These are phyloP conservation scores for Gymnoscelis rufifasciata DNA, from an alignment of 2,888 invertebrate genomes.

Conservation along the genomic window DNA sequence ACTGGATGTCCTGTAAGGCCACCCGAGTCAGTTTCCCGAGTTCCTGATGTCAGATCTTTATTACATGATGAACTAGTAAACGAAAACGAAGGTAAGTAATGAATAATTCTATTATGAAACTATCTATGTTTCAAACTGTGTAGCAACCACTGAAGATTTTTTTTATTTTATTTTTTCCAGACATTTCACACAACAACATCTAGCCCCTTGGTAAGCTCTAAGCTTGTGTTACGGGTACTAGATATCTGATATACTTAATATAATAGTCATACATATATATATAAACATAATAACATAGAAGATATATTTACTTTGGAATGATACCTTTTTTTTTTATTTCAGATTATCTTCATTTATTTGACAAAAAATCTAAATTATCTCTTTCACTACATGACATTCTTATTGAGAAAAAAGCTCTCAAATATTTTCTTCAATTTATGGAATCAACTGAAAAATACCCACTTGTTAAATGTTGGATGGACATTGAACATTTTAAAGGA, in stretches of 20 bases:
- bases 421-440: constrained; percentile 92
- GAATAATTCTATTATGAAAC: too few relatives aligned
- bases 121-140: too few relatives aligned
- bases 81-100: constrained; percentile 50
- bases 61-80: constrained; percentile 47
- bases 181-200: too few relatives aligned
- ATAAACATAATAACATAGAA: not conserved
- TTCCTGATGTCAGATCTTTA: constrained; percentile 39
- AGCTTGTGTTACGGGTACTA: too few relatives aligned
- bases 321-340: constrained; percentile 35
- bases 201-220: too few relatives aligned
- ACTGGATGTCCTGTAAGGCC: constrained; percentile 72
- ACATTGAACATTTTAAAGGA: constrained; percentile 83
- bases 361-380: constrained; percentile 82
- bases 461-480: constrained; percentile 86
- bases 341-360: constrained; percentile 59
- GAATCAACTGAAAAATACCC: constrained; percentile 84
- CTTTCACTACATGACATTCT: constrained; percentile 87
- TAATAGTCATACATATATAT: too few relatives aligned
- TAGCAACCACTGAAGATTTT: too few relatives aligned
- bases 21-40: constrained; percentile 50
- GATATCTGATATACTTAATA: too few relatives aligned
- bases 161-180: too few relatives aligned
- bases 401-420: constrained; percentile 86
- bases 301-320: not conserved